A percentile compares a stretch with the other conserved stretches of the same genome.
Conservation (phyloP, 2,888 invertebrate species). For the Carcina quercana region DNA sequence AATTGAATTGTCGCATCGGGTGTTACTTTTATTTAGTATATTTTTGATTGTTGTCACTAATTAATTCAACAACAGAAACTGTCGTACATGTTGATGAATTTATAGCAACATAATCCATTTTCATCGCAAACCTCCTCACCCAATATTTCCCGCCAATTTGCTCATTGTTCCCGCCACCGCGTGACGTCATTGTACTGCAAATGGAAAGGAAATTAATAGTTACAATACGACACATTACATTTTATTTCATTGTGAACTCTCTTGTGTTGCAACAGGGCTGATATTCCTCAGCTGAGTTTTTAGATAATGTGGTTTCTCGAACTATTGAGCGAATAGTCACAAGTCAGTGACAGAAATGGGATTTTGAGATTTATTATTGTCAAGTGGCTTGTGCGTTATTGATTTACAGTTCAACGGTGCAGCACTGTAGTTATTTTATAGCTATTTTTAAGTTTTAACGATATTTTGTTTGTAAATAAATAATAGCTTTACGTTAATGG, state of each 20-base stretch:
- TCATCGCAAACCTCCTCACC: too few species aligned
- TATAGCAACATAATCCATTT: too few species aligned
- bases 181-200: conserved; percentile 56
- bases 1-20: too few species aligned
- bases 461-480: too few species aligned
- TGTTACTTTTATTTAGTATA: too few species aligned
- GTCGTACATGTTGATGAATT: too few species aligned
- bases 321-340: conserved; percentile 37
- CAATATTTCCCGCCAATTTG: conserved; percentile 51
- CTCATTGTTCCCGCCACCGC: conserved; percentile 51
- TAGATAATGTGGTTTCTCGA: conserved; percentile 19
- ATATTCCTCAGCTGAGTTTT: conserved; percentile 16
- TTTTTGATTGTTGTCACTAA: too few species aligned
- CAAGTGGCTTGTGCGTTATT: conserved; percentile 28
- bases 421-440: too few species aligned
- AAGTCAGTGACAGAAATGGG: conserved; percentile 29
- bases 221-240: conserved; percentile 29
- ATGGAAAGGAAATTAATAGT: conserved; percentile 67
- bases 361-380: conserved; percentile 33
- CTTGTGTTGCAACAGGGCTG: conserved; percentile 19
- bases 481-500: too few species aligned
- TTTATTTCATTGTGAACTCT: conserved; percentile 2
- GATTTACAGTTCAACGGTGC: conserved; percentile 10
- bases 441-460: too few species aligned
- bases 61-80: too few species aligned